Evolutionary conservation across 2,113 vertebrate genomes (phyloP), one percentile per base, ranked within the genome.

Genomic region (Machaerirhynchus nigripectus): DNA sequence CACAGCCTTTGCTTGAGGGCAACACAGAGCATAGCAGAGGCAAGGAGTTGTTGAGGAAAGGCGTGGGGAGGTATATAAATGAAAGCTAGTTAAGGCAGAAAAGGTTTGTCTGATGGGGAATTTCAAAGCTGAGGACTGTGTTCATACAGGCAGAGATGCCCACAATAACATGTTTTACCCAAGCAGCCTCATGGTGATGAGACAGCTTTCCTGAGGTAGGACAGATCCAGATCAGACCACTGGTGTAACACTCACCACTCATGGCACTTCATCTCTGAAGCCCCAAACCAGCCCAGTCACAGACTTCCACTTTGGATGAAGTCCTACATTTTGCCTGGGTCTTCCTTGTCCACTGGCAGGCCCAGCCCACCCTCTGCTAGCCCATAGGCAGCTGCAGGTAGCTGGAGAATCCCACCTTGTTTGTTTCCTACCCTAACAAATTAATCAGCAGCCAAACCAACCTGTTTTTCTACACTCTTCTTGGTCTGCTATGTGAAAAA

Each of bases 31-130:
- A 53, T 1, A 22, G 31, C 81, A 63, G 30, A 86, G 35, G 49
- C 35, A n/a, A 57, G 44, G 19, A 39, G 15, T 11, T 68, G 28
- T 31, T 68, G 84, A 77, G 27, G 37, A 37, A 65, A 52, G 23
- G 47, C 0, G 0, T 63, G 49, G 27, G 40, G 33, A 70, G 18
- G 28, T 16, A 44, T 11, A 55, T 10, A 26, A 69, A 65, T 61
- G 37, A 65, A 86, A 91, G 65, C 73, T 46, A 13, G 15, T 18
- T 37, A 73, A 84, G 33, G 65, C 59, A 94, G 84, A 63, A 20
- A 46, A 75, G 57, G 20, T 31, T 11, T 7, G 5, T 40, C 24
- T 5, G 10, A 81, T 23, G 35, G 71, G 60, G 40, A 68, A 61
- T 57, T 76, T 74, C n/a, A 56, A 77, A 94, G 63, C 4, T 73